Evolutionary conservation across 2,113 vertebrate genomes (phyloP), one percentile per base, ranked within the genome.

Genomic region (Oncorhynchus clarkii): DNA sequence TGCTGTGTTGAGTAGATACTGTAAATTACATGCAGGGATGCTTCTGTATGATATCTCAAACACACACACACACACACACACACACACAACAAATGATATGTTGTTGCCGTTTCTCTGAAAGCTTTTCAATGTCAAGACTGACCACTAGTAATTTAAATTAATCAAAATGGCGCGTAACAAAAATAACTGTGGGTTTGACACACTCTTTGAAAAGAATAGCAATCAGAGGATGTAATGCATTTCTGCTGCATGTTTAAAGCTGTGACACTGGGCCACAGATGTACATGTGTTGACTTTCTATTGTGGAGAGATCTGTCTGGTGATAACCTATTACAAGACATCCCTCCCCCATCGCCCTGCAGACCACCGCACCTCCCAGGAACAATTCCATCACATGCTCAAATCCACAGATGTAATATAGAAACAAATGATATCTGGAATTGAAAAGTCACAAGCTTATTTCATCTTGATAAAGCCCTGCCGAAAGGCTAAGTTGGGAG

Each of bases 361-460:
- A 78, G 88, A 86, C 90, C 85, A 89, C 92, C 90, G 88, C 89
- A 83, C 84, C 62, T 77, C 85, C 94, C 89, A 93, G 95, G 95
- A 97, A 96, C 93, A 94, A 96, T 97, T 96, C 95, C 94, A 98
- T 99, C 96, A 96, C 95, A 93, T 94, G 94, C 95, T 96, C 94
- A 92, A 93, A 93, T 91, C 93, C 82, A 88, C 84, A 93, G 95
- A 95, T 96, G 95, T 92, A 97, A 98, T 98, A 99, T 95, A 95
- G 96, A 97, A 99, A 99, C 96, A 99, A 99, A 99, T 99, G 97
- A 97, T 97, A 95, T 95, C 95, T 89, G 95, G 95, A 98, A 99
- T 98, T 97, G 97, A 97, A 99, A 99, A 99, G 97, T 97, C 97
- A 96, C 95, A 93, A 91, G 92, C 95, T 97, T 96, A 96, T 98